Evolutionary conservation across 1,140 invertebrate genomes (phyloP).

Genomic region (Polypedilum pembai): DNA sequence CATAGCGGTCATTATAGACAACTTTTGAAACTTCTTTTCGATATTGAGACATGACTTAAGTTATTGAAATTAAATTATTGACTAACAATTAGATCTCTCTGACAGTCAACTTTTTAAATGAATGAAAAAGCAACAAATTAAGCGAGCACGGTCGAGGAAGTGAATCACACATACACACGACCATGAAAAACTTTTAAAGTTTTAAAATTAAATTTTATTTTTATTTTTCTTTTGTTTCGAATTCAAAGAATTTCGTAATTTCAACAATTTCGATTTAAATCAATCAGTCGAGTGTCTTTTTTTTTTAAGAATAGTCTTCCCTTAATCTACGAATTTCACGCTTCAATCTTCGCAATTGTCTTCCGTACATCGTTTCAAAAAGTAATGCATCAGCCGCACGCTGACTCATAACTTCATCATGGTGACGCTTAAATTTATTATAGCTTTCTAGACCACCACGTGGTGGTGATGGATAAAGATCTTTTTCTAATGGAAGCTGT

Average conservation of each 20-base stretch:
- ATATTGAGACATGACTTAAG: not conserved
- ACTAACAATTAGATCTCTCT: not conserved
- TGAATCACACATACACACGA: not conserved
- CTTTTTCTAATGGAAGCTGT: not conserved
- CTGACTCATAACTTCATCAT: constrained; percentile 25
- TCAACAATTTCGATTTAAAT: not conserved
- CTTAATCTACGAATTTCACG: not conserved
- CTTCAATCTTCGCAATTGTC: constrained; percentile 9
- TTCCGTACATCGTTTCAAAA: constrained; percentile 23
- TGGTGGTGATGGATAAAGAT: constrained; percentile 2
- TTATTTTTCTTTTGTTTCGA: not conserved
- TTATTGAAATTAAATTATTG: not conserved
- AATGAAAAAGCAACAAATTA: not conserved
- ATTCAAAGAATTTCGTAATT: constrained; percentile 21
- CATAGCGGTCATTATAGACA: not conserved
- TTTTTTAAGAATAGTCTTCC: constrained; percentile 25
- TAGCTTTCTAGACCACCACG: not conserved
- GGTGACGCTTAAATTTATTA: not conserved
- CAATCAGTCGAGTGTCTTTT: too few relatives aligned
- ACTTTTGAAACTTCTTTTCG: not conserved
- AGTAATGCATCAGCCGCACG: constrained; percentile 21
- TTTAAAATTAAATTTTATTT: constrained; percentile 1
- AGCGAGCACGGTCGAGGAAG: not conserved
- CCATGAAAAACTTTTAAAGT: not conserved
- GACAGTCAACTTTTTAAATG: constrained; percentile 15